Conservation (phyloP, 2,888 invertebrate species). For the Drosophila paramelanica region DNA sequence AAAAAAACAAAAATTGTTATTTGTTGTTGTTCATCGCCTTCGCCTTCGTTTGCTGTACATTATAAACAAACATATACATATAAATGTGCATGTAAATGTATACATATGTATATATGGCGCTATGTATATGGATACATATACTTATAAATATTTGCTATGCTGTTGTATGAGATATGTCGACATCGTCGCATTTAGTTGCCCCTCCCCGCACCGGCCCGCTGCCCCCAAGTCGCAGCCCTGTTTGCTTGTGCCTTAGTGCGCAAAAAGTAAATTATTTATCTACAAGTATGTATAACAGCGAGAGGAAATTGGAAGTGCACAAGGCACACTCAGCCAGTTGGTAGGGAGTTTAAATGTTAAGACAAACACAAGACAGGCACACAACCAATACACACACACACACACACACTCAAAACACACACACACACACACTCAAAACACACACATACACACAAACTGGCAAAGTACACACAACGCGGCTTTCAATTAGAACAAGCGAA, state of each 20-base stretch:
- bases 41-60: conserved; percentile 48
- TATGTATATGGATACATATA: conserved; percentile 41
- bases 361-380: conserved; percentile 73
- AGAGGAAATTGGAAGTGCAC: conserved; percentile 70
- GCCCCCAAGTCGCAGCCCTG: conserved; percentile 21
- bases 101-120: conserved; percentile 12
- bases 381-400: conserved; percentile 22
- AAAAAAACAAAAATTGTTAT: conserved; percentile 35
- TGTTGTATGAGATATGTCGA: conserved; percentile 70
- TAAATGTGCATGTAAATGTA: conserved; percentile 25
- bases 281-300: conserved; percentile 60
- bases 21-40: conserved; percentile 28
- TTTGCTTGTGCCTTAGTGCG: conserved; percentile 79
- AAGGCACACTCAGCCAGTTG: conserved; percentile 23
- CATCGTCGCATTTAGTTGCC: conserved; percentile 63
- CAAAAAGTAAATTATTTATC: conserved; percentile 82
- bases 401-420: neutral
- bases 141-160: conserved; percentile 72
- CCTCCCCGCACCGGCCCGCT: conserved; percentile 4
- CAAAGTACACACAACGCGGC: conserved; percentile 73
- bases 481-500: conserved; percentile 80
- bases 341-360: conserved; percentile 70
- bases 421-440: conserved; percentile 11
- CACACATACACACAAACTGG: conserved; percentile 21
- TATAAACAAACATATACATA: conserved; percentile 70